Base-by-base conservation (phyloP, 2,113 vertebrate genomes). In the Gorsachius goisagi region DNA sequence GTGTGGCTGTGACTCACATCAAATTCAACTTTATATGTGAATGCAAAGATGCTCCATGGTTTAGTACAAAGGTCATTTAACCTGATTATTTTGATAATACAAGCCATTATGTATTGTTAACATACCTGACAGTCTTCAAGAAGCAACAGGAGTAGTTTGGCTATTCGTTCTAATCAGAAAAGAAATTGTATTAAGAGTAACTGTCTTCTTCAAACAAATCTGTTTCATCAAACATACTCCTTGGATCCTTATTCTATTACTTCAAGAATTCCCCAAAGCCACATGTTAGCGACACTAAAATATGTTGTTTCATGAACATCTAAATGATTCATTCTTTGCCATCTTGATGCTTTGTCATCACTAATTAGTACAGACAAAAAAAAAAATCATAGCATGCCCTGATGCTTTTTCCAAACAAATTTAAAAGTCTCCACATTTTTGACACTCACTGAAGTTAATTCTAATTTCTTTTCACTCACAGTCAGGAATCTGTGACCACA, bases 311-410 rank as follows among this genome's bases (percentile, higher is more conserved):
- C 84, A 90, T 63, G 86, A 64, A 73, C 49, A 77, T 88, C 79
- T 85, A 93, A 88, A 88, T 93, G 90, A 97, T 90, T 96, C 92
- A 96, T 81, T 93, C 88, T 87, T 87, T 94, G 88, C 85, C 94
- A 90, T 95, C 84, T 85, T 85, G 88, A 85, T 88, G 88, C 90
- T 96, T 88, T 97, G 95, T 95, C 95, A 97, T 93, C 87, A 95
- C 59, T 93, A 82, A 86, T 89, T 94, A 96, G 73, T 39, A 59
- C 83, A 73, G 85, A 88, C 83, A 94, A 95, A 89, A 96, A 94
- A 89, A 96, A 94, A 88, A 90, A 73, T 68, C 67, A 66, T 26
- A 71, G 90, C 53, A 93, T 9, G n/a, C 41, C 32, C 52, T 75
- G 66, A 91, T 79, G 63, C 52, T 83, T 86, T 97, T 98, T 94